Conservation (phyloP, 2,888 invertebrate genomes). For the Tachina grossa region DNA sequence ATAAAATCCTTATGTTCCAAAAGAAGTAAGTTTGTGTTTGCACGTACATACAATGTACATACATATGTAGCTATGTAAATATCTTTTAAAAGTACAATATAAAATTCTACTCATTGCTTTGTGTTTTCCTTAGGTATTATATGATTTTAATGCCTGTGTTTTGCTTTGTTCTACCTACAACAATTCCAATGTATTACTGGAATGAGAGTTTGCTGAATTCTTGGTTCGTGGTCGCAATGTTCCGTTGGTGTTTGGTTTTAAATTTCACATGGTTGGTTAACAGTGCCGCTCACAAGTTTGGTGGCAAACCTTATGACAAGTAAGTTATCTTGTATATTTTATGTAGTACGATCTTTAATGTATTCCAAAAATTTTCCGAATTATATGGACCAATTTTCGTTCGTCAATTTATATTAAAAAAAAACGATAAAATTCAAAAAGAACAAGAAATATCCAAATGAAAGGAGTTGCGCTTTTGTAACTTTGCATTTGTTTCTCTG, state of each 20-base stretch:
- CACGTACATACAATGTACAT: neutral
- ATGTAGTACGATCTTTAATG: no score
- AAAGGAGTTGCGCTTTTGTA: no score
- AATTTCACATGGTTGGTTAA: constrained; percentile 96
- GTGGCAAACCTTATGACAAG: constrained; percentile 89
- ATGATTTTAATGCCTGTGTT: constrained; percentile 88
- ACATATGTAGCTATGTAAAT: neutral
- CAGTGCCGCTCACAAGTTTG: constrained; percentile 93
- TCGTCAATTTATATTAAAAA: no score
- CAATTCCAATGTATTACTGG: constrained; percentile 90
- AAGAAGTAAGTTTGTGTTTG: constrained; percentile 87
- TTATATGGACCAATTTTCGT: no score
- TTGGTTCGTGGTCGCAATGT: constrained; percentile 87
- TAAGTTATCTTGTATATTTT: constrained; percentile 75
- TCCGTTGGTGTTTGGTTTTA: constrained; percentile 91
- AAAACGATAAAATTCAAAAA: no score
- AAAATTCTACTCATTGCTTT: neutral
- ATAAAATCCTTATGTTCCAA: constrained; percentile 94
- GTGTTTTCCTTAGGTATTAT: constrained; percentile 86
- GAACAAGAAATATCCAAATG: no score
- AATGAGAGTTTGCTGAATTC: constrained; percentile 88
- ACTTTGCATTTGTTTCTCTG: no score
- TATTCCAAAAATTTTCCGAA: no score
- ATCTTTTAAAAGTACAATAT: no score
- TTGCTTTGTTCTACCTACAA: constrained; percentile 91